Evolutionary conservation across 2,797 vertebrate species (phyloP).

Genomic region (Kryptolebias ocellatus): DNA sequence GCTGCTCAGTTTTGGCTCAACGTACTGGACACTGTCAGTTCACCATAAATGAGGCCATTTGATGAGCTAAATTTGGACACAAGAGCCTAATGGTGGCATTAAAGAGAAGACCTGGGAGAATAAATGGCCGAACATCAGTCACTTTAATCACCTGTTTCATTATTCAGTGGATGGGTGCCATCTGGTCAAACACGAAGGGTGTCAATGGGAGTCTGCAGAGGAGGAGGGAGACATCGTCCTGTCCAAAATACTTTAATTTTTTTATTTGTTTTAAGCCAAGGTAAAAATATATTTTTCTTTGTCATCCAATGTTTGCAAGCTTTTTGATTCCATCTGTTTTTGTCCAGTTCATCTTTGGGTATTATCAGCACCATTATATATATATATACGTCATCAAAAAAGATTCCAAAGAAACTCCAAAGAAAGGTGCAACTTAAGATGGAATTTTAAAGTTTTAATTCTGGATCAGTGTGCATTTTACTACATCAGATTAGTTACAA

Average conservation of each 20-base stretch:
- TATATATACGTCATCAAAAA: too few relatives aligned
- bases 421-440: too few relatives aligned
- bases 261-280: slow-evolving; percentile 21
- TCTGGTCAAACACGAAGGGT: slow-evolving; percentile 76
- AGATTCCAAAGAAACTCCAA: too few relatives aligned
- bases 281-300: too few relatives aligned
- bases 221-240: slow-evolving; percentile 37
- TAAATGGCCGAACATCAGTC: slow-evolving; percentile 76
- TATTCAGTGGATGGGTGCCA: slow-evolving; percentile 77
- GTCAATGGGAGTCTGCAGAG: slow-evolving; percentile 61
- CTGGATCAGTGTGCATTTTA: neutral
- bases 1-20: slow-evolving; percentile 59
- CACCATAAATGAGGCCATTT: slow-evolving; percentile 75
- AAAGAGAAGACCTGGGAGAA: slow-evolving; percentile 71
- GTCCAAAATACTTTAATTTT: slow-evolving; percentile 43
- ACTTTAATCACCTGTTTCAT: slow-evolving; percentile 82
- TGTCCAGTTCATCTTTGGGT: too few relatives aligned
- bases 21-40: slow-evolving; percentile 65
- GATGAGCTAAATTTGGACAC: slow-evolving; percentile 81
- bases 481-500: neutral
- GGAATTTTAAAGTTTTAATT: too few relatives aligned
- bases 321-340: too few relatives aligned
- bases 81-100: slow-evolving; percentile 71
- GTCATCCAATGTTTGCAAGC: too few relatives aligned
- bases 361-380: too few relatives aligned